Base-by-base conservation (phyloP, 2,888 invertebrate genomes). In the Autographa pulchrina region DNA sequence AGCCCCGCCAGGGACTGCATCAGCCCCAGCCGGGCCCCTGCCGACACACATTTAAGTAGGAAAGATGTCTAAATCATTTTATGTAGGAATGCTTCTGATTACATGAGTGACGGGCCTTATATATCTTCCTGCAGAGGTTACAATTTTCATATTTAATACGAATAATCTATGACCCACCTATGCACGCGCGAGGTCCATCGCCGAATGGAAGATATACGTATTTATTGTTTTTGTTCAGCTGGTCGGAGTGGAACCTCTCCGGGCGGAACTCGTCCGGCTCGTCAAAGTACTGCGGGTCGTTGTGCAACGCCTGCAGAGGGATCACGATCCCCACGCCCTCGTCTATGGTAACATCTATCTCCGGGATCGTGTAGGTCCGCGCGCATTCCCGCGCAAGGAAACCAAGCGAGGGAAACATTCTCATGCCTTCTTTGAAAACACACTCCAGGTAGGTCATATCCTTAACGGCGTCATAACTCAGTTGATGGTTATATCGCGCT, bases 1-100 rank as follows among this genome's bases (percentile, higher is more conserved):
- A 93, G 84, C 3, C 93, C 93, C 0, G 93, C 92, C 80, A 93
- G 84, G 14, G 93, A 92, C 88, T 93, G 93, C 93, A 93, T 92
- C 56, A 88, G 76, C 0, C 93, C 93, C 62, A 93, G 68, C 0
- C 93, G 91, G 43, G 89, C 90, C n/a, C 92, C 93, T 93, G 88
- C 9, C 63, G 35, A 18, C 48, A 67, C 62, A 65, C 43, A 70
- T 14, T 70, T 9, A 3, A 4, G 4, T 13, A 16, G 1, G 11
- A 38, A 9, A 11, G 9, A 11, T 38, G 38, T 1, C 2, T 38
- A 38, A 11, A 38, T 38, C 11, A 2, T 58, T 9, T 58, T 0
- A 13, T 13, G 18, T 56, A 25, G 4, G 25, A 48, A 16, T 48
- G n/a, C 2, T 58, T 11, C 25, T 58, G 14, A 20, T 18, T 4